Percentiles rank a stretch among this genome's conserved stretches.
phyloP scores from a whole-genome alignment of 2,888 invertebrate species.

The Leptinotarsa haldemani region DNA sequence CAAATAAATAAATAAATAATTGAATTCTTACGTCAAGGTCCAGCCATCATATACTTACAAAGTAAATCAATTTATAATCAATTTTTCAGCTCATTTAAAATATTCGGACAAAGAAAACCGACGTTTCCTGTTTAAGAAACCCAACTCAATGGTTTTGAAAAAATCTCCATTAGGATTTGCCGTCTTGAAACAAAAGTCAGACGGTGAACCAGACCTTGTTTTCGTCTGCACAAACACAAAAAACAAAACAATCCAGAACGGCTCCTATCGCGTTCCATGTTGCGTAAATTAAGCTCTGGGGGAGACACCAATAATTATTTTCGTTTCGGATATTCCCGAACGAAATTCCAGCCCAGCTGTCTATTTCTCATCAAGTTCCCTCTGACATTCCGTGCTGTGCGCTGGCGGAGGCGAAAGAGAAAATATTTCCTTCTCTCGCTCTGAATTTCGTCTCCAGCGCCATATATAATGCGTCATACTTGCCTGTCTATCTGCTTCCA shows the following conservation, averaged over 20 bases:
- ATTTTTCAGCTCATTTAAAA: too few species aligned
- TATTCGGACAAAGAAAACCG: too few species aligned
- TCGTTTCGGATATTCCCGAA: constrained; percentile 52
- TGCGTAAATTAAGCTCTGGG: constrained; percentile 41
- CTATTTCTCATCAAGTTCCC: constrained; percentile 63
- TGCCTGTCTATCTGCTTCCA: constrained; percentile 66
- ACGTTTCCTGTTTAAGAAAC: too few species aligned
- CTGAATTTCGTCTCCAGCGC: constrained; percentile 65
- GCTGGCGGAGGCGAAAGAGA: constrained; percentile 21
- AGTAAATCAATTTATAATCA: too few species aligned
- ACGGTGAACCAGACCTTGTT: background rate
- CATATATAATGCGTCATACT: constrained; percentile 66
- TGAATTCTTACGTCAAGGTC: too few species aligned
- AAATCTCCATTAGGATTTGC: background rate
- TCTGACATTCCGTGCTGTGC: constrained; percentile 49
- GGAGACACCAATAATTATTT: constrained; percentile 55
- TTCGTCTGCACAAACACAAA: constrained; percentile 1
- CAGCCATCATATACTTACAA: too few species aligned
- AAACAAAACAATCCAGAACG: constrained; percentile 9
- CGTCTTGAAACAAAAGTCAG: background rate
- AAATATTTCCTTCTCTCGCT: constrained; percentile 16
- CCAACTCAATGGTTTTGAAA: too few species aligned
- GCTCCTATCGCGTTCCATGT: constrained; percentile 26
- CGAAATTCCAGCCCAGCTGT: constrained; percentile 62
- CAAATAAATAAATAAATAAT: too few species aligned